phyloP scores from a whole-genome alignment of 2,797 vertebrate species.

The Cossypha caffra region DNA sequence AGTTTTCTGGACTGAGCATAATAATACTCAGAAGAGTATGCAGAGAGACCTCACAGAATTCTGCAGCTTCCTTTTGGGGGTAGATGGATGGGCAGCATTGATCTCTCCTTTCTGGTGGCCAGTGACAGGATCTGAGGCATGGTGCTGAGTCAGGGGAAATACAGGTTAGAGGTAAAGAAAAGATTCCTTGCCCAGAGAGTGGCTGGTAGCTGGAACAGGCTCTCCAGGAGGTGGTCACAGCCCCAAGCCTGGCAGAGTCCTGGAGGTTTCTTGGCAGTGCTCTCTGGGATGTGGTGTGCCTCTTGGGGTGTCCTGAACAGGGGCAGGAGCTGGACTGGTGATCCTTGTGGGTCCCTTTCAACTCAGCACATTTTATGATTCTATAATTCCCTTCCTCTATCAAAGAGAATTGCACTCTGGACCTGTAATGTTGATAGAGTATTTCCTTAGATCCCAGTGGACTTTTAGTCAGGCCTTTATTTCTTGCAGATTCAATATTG shows the following conservation, averaged over 20 bases:
- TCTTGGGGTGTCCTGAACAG: not conserved
- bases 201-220: not conserved
- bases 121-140: not conserved
- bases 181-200: not conserved
- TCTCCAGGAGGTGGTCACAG: not conserved
- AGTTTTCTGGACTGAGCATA: not conserved
- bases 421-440: not conserved
- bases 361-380: not conserved
- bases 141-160: not conserved
- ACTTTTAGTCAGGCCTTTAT: not conserved
- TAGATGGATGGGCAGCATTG: accelerated
- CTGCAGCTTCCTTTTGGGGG: not conserved
- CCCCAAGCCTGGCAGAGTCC: not conserved
- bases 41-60: too few relatives aligned
- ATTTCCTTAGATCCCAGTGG: not conserved
- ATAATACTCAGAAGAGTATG: not conserved
- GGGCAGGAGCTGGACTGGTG: not conserved
- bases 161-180: not conserved
- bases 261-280: accelerated
- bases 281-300: not conserved
- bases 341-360: not conserved
- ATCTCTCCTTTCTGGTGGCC: not conserved
- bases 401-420: not conserved
- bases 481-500: not conserved
- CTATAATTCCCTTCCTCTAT: not conserved